Conservation (phyloP, 1,140 invertebrate genomes). For the Drosophila grimshawi region DNA sequence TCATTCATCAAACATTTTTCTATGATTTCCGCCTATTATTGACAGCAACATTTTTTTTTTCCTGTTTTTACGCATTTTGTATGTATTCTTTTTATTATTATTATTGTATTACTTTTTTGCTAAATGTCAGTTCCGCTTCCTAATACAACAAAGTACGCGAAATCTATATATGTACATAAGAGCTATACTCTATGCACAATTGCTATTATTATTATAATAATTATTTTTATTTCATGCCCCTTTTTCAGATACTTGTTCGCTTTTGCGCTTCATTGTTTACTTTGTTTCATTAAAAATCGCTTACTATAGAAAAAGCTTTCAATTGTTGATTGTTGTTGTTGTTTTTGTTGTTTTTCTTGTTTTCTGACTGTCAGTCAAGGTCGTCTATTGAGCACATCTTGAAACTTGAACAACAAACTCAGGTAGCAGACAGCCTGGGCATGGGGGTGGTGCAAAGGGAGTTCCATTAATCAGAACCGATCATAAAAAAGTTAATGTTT, state of each 20-base stretch:
- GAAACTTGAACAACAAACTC: conserved; percentile 32
- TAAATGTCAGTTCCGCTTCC: conserved; percentile 65
- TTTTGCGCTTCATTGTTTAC: conserved; percentile 64
- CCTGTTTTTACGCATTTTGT: conserved; percentile 12
- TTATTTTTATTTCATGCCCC: conserved; percentile 50
- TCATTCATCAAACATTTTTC: background rate
- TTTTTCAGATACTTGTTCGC: conserved; percentile 37
- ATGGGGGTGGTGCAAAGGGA: no score
- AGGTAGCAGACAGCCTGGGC: background rate
- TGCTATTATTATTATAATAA: conserved; percentile 60
- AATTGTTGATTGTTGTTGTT: conserved; percentile 20
- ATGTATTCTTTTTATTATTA: conserved; percentile 34
- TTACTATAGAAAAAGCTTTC: conserved; percentile 57
- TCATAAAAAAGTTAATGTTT: background rate
- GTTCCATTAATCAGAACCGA: background rate
- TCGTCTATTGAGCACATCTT: conserved; percentile 63
- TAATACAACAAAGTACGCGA: conserved; percentile 53
- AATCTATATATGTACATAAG: conserved; percentile 54
- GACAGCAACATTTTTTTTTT: conserved; percentile 20
- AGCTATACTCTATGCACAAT: conserved; percentile 42
- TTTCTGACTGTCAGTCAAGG: conserved; percentile 50
- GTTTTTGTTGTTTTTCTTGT: conserved; percentile 7
- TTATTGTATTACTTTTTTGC: conserved; percentile 47
- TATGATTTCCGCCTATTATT: conserved; percentile 12
- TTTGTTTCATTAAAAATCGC: conserved; percentile 68